Base-by-base conservation (phyloP, 2,888 invertebrate species). In the Rhagophthalmus giganteus region DNA sequence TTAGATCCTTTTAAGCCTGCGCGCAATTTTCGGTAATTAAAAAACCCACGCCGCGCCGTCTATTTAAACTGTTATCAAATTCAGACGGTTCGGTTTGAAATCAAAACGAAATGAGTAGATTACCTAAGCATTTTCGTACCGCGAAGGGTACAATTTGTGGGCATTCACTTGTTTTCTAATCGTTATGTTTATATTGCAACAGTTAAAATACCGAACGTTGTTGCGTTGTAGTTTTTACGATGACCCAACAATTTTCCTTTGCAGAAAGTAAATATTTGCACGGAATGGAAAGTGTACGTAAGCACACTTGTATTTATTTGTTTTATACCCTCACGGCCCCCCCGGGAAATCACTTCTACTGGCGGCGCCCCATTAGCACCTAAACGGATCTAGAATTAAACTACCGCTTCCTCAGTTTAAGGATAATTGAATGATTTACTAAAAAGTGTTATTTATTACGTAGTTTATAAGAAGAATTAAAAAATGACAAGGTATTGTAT, bases 271-370 rank as follows among this genome's bases (percentile, higher is more conserved):
- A 51, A 45, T 45, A 39, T 40, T 50, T 47, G 35, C 28, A 40
- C 28, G 33, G 33, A 58, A 57, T 61, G 40, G 64, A 66, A 66
- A 61, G 61, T 62, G 57, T 59, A 65, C 65, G 67, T 69, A 69
- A 67, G 68, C 69, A 60, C 62, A 68, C 66, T 69, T 62, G 64
- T 67, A 68, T 70, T 71, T 69, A 69, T 69, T 68, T 70, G 69
- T 69, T 67, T 68, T 70, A 69, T 69, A 67, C 66, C 64, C 64
- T 65, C 68, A 67, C 67, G 67, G 65, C 67, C 68, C 71, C 70
- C 68, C 61, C 66, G 71, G 71, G 71, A 71, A 71, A 71, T 71
- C 70, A 66, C 60, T 61, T 59, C 58, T 59, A 58, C 62, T 61
- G 60, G 60, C 59, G 58, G 62, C 61, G 60, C 58, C 58, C 60